Evolutionary conservation across 1,140 invertebrate species (phyloP), one percentile per base, ranked within the genome.

Genomic region (Hermetia illucens): DNA sequence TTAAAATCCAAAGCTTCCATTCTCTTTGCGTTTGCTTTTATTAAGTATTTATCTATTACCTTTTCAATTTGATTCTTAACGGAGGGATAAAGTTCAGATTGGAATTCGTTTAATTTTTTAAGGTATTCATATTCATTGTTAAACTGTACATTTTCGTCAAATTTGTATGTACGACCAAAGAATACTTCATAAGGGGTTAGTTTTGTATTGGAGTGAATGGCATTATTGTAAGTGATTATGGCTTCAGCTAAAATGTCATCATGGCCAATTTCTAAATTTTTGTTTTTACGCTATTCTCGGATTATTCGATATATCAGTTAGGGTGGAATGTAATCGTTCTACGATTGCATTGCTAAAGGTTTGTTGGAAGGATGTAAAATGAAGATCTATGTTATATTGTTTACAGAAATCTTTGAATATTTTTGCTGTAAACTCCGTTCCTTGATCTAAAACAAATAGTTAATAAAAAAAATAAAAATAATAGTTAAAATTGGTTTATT

Each of bases 401-500:
- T 8, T 25, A 16, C 37, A 42, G 22, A 42, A 47, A 31, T 39
- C 40, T n/a, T 41, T 40, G 16, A 44, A 47, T 6, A 44, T 31
- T 9, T 9, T 33, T 15, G 21, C 8, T 3, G 16, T 40, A 9
- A 40, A 47, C 19, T 47, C 43, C 2, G 40, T 24, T 9, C 42
- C 44, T 36, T 46, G 41, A 2, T 46, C 39, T 13, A 29, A 41
- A 5, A 46, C n/a, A 3, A 44, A 36, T 44, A 43, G 38, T 18
- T 27, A 43, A 36, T 43, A 8, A 45, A 51, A 39, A 53, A 53
- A 35, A 38, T 25, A 24, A 52, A 45, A 4, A 51, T 37, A 16
- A 53, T 44, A 21, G 51, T 50, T 20, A 49, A 18, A 41, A 34
- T 52, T 29, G 21, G 36, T 27, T 47, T 12, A 22, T 43, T 42